phyloP scores from a whole-genome alignment of 2,113 vertebrate genomes.

The Accipiter virgatus region DNA sequence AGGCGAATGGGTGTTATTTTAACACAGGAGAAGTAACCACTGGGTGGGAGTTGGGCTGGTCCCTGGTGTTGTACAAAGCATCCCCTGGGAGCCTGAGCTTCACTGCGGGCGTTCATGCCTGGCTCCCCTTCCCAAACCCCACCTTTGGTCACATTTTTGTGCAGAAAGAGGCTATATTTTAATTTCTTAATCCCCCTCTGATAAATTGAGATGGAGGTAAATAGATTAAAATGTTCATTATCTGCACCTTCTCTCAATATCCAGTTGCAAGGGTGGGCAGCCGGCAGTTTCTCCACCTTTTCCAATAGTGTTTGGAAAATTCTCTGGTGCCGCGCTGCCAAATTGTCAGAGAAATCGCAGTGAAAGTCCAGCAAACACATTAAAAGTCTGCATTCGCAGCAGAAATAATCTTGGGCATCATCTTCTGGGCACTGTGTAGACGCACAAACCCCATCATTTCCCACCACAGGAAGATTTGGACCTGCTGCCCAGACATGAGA shows the following conservation, averaged over 20 bases:
- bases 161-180: not conserved
- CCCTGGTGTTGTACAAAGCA: not conserved
- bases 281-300: not conserved
- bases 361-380: not conserved
- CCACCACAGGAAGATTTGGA: fast-evolving
- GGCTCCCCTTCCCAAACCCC: not conserved
- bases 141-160: not conserved
- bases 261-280: not conserved
- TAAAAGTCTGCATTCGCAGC: fast-evolving
- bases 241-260: not conserved
- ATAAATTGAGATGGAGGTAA: not conserved
- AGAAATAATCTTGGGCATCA: not conserved
- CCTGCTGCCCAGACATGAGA: not conserved
- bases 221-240: not conserved
- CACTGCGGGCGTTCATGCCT: fast-evolving
- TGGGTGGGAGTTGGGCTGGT: not conserved
- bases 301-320: not conserved
- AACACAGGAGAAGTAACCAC: not conserved
- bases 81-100: not conserved
- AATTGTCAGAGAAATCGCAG: not conserved
- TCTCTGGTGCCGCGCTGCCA: not conserved
- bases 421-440: not conserved
- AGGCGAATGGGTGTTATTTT: not conserved
- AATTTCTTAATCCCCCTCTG: not conserved
- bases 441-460: not conserved